phyloP scores from a whole-genome alignment of 2,797 vertebrate species.

The Halcyon chelicuti region DNA sequence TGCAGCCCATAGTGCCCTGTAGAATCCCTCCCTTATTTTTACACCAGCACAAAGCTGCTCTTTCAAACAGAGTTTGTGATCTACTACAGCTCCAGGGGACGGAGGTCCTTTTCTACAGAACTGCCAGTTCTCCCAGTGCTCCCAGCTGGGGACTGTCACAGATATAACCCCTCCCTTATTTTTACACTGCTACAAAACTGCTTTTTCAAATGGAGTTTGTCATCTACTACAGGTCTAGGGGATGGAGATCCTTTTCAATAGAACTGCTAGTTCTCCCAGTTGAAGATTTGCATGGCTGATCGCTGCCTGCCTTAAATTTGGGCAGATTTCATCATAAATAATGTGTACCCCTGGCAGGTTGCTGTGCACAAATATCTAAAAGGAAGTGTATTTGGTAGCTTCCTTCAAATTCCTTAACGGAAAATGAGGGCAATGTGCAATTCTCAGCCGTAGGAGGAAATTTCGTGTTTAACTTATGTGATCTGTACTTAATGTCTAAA shows the following conservation, averaged over 20 bases:
- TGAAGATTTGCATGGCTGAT: not conserved
- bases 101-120: not conserved
- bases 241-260: not conserved
- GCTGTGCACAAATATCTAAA: not conserved
- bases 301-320: not conserved
- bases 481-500: slow-evolving; percentile 55
- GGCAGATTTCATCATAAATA: not conserved
- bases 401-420: not conserved
- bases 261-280: not conserved
- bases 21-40: not conserved
- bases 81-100: not conserved
- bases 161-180: not conserved
- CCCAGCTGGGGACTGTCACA: not conserved
- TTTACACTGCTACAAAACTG: not conserved
- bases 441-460: slow-evolving; percentile 34
- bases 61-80: not conserved
- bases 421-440: not conserved
- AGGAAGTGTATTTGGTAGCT: not conserved
- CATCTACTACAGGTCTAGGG: not conserved
- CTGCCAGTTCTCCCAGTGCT: not conserved
- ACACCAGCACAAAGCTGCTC: not conserved
- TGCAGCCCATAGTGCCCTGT: accelerated
- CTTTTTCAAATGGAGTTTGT: not conserved
- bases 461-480: slow-evolving; percentile 31
- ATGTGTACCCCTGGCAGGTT: not conserved